Evolutionary conservation across 2,888 invertebrate genomes (phyloP).

Genomic region (Rhagonycha fulva): DNA sequence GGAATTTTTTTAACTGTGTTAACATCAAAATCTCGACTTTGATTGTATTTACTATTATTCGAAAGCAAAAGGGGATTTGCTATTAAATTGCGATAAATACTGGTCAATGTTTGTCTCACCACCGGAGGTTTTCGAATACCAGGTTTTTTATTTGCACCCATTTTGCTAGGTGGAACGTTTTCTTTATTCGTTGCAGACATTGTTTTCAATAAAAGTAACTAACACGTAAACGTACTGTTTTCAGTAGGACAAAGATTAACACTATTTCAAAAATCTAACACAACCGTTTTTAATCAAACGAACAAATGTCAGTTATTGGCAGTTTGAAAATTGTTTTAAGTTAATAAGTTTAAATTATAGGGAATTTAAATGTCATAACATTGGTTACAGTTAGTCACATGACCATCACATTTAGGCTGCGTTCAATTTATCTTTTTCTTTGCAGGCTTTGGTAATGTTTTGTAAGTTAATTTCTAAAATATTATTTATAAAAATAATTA

Average conservation of each 20-base stretch:
- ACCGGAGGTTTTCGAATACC: conserved; percentile 36
- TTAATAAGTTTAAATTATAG: not conserved
- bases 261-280: not conserved
- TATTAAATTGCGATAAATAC: conserved; percentile 34
- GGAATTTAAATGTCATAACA: not conserved
- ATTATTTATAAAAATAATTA: too few relatives aligned
- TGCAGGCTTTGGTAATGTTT: too few relatives aligned
- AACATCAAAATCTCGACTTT: not conserved
- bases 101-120: conserved; percentile 45
- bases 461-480: too few relatives aligned
- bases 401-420: too few relatives aligned
- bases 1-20: not conserved
- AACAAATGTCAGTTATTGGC: not conserved
- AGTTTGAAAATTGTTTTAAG: too few relatives aligned
- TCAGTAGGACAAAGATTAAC: not conserved
- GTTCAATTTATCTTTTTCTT: too few relatives aligned
- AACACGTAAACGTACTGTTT: not conserved
- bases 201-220: not conserved
- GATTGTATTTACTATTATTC: not conserved
- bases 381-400: not conserved
- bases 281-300: not conserved
- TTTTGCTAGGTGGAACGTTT: not conserved
- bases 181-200: not conserved
- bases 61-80: conserved; percentile 30
- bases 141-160: conserved; percentile 21